Evolutionary conservation across 2,888 invertebrate species (phyloP).

Genomic region (Trachelus iudaicus): DNA sequence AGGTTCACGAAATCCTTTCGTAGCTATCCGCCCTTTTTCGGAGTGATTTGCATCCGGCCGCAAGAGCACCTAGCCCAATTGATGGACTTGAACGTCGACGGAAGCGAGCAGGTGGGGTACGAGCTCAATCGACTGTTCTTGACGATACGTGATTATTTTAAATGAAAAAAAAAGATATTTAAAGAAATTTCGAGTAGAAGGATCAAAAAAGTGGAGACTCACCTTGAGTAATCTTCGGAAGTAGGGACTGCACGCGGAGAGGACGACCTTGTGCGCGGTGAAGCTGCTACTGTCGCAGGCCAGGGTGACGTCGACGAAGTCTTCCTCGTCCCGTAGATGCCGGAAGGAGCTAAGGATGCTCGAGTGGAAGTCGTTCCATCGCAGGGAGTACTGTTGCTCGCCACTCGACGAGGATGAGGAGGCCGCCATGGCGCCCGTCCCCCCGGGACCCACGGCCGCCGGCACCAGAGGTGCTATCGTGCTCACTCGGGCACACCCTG

Average conservation of each 20-base stretch:
- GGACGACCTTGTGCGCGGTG: slow-evolving; percentile 90
- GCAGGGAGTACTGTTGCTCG: slow-evolving; percentile 91
- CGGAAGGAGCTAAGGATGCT: slow-evolving; percentile 91
- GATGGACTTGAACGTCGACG: neutral
- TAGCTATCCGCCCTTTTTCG: slow-evolving; percentile 1
- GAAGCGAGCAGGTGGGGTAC: neutral
- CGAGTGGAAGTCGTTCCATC: slow-evolving; percentile 95
- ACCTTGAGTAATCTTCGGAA: slow-evolving; percentile 86
- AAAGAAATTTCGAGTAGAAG: neutral
- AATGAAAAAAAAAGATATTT: neutral
- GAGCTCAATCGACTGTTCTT: neutral
- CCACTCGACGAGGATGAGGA: slow-evolving; percentile 65
- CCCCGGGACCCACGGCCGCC: slow-evolving; percentile 67
- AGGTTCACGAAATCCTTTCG: slow-evolving; percentile 11
- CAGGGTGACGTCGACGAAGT: slow-evolving; percentile 92
- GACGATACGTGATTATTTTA: neutral
- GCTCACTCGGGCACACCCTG: slow-evolving; percentile 47
- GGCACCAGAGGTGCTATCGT: slow-evolving; percentile 66
- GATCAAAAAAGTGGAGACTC: slow-evolving; percentile 23
- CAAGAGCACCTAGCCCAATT: neutral
- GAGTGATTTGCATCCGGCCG: neutral
- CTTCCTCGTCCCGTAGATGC: slow-evolving; percentile 88
- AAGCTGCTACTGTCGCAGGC: slow-evolving; percentile 92
- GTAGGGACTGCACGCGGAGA: slow-evolving; percentile 94
- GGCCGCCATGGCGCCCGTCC: slow-evolving; percentile 65